Evolutionary conservation across 2,888 invertebrate genomes (phyloP).

Genomic region (Noctuana brunneofusca): DNA sequence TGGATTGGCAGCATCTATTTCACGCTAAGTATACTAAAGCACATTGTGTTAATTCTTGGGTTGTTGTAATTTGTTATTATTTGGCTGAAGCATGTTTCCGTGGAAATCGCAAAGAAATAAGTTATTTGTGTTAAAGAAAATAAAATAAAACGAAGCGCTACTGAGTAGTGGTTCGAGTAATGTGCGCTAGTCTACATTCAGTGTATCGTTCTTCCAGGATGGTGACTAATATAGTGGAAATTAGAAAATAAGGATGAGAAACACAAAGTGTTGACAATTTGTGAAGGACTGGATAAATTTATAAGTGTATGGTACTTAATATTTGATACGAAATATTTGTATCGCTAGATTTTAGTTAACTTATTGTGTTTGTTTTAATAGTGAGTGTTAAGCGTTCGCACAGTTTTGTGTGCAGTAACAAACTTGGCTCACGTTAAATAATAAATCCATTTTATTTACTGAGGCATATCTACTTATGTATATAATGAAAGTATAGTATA

Average conservation of each 20-base stretch:
- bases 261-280: constrained; percentile 71
- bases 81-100: neutral
- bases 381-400: constrained; percentile 59
- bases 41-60: neutral
- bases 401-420: constrained; percentile 53
- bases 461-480: constrained; percentile 78
- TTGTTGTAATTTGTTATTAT: neutral
- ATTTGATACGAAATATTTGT: constrained; percentile 64
- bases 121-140: constrained; percentile 5
- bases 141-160: constrained; percentile 42
- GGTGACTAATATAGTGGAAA: constrained; percentile 59
- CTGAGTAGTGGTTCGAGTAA: constrained; percentile 52
- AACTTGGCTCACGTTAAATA: constrained; percentile 64
- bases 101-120: neutral
- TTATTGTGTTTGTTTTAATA: constrained; percentile 58
- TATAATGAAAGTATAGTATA: constrained; percentile 72
- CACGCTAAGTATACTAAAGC: neutral
- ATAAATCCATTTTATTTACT: constrained; percentile 71
- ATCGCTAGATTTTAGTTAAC: constrained; percentile 72
- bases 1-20: neutral
- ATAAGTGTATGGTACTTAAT: constrained; percentile 66
- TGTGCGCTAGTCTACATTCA: constrained; percentile 62
- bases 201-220: constrained; percentile 68
- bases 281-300: constrained; percentile 47
- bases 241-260: constrained; percentile 53